phyloP scores from a whole-genome alignment of 35 echinoderm and acorn worm genomes.

The Lytechinus variegatus region DNA sequence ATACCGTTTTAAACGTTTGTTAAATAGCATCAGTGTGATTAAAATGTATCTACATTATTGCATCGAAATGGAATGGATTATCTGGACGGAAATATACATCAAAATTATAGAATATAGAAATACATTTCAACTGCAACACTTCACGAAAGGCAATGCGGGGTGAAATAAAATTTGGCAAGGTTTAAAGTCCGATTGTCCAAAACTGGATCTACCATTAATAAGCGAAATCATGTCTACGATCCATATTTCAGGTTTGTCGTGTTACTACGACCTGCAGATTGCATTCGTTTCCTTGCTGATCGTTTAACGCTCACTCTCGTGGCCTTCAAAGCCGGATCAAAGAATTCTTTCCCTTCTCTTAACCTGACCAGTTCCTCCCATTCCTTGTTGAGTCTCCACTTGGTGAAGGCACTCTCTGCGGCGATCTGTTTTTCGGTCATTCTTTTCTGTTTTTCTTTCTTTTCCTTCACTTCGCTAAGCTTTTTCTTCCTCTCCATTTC shows the following conservation, averaged over 20 bases:
- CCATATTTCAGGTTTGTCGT: neutral
- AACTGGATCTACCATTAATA: neutral
- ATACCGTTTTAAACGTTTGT: too few relatives aligned
- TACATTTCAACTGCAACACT: neutral
- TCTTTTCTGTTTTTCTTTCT: constrained; percentile 20
- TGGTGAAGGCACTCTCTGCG: constrained; percentile 56
- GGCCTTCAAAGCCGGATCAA: neutral
- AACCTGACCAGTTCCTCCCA: constrained; percentile 63
- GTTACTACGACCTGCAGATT: neutral
- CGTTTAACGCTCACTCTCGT: neutral
- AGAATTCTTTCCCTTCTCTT: constrained; percentile 40
- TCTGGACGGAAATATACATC: neutral
- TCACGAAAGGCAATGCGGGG: neutral
- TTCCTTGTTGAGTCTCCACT: constrained; percentile 71
- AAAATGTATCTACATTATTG: neutral
- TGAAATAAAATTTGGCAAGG: constrained; percentile 2
- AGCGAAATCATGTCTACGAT: neutral
- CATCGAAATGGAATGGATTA: neutral
- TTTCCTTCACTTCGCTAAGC: neutral
- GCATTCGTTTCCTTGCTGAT: neutral
- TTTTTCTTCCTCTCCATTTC: constrained; percentile 47
- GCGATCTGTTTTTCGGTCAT: constrained; percentile 34
- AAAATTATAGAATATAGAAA: neutral
- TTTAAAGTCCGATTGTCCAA: neutral
- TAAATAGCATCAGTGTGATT: neutral